Evolutionary conservation across 2,888 invertebrate species (phyloP), one percentile per base, ranked within the genome.

Genomic region (Polydrusus pterygomalis): DNA sequence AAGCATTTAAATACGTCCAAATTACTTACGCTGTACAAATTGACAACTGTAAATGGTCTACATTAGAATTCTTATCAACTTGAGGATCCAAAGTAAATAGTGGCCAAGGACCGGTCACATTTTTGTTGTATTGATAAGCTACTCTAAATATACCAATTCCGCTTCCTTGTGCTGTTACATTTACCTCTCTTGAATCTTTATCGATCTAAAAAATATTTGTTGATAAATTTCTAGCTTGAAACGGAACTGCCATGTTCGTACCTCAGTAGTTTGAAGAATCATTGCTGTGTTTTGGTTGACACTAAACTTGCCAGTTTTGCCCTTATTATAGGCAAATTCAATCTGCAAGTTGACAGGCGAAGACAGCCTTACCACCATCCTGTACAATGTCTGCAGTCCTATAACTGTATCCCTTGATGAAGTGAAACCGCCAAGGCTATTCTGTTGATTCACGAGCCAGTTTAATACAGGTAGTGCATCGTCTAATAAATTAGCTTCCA

Each of bases 91-190:
- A 89, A 60, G 92, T 94, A 87, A 96, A 97, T 79, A 95, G 89
- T 2, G 97, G 96, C 92, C 95, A 95, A 43, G 95, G 93, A 30
- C 94, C 96, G 13, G 96, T 96, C 3, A 96, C 95, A 84, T 96
- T 95, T 75, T 96, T 91, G 86, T 95, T 94, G 84, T 95, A 97
- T 58, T 91, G 91, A 80, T 95, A 96, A 0, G 94, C 91, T 18
- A 97, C 91, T 82, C 95, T 94, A 56, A 95, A 90, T 74, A 96
- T 87, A 0, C 93, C 94, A 68, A 96, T 90, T 10, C 97, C 97
- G 60, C 90, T 91, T 13, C 97, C 97, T 80, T 91, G 92, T 0
- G 95, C 96, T 62, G 91, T 91, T 18, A 97, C 90, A 75, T 92
- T 92, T 0, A 96, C 91, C 76, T 91, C 88, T 10, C 93, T 90